Base-by-base conservation (phyloP, 2,888 invertebrate species). In the Heliconius ethilla region DNA sequence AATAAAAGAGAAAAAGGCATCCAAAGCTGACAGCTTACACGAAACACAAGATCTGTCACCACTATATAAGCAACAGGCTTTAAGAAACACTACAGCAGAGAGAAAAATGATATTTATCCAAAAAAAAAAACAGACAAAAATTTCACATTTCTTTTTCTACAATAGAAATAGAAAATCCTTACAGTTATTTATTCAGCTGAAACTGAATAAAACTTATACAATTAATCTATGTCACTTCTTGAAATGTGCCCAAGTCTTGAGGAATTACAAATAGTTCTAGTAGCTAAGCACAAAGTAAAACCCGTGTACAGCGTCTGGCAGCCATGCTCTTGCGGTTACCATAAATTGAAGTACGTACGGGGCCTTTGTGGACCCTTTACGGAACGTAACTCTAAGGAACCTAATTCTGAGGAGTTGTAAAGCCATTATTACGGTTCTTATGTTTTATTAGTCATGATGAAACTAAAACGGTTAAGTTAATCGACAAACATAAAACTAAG, bases 361-460 rank as follows among this genome's bases (percentile, higher is more conserved):
- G 33, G 55, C 45, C 76, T 70, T 79, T 76, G 74, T 75, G 74
- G 55, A 74, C 70, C 74, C 59, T 75, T 73, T 75, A 27, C 40
- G 75, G 51, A 9, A 7, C 22, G 51, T 51, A 18, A 51, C 51
- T 7, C 25, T 37, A 76, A 55, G 67, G 72, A 40, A 70, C 62
- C 62, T 72, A 70, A 70, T 79, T 65, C 70, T 76, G 51, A 69
- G 66, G 25, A 70, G 70, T 67, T 67, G 73, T 74, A 76, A 63
- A 65, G 40, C 74, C 70, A 76, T 74, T 74, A 70, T 70, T 76
- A 76, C 45, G 70, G 69, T 76, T 40, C 74, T 70, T 29, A 74
- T 40, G 73, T 63, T 63, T 55, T 72, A 59, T 25, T 72, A 72
- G 59, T 72, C 37, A 72, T 33, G 29, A 70, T 70, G 55, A 70